phyloP scores from a whole-genome alignment of 2,113 vertebrate genomes.

The Columbina picui region DNA sequence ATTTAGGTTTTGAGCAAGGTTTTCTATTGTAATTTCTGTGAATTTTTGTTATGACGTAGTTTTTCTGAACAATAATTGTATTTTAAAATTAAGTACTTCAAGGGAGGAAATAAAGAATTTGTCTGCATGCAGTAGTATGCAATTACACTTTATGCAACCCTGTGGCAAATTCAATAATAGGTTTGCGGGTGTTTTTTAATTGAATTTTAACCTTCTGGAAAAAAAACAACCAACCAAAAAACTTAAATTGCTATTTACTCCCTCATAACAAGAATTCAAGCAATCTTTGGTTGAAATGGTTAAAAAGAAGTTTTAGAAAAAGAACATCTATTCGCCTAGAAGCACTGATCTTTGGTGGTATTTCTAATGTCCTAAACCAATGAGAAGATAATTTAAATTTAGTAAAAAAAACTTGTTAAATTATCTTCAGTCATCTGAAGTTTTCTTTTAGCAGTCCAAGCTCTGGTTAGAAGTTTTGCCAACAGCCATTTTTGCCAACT shows the following conservation, averaged over 20 bases:
- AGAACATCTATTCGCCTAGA: not conserved
- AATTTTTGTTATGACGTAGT: not conserved
- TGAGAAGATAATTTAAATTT: not conserved
- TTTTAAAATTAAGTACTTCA: not conserved
- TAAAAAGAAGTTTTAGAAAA: not conserved
- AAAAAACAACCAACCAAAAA: not conserved
- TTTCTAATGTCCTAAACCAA: not conserved
- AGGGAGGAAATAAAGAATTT: not conserved
- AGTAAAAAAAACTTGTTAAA: not conserved
- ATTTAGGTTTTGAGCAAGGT: not conserved
- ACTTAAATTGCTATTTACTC: not conserved
- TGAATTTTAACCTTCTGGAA: not conserved
- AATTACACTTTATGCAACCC: not conserved
- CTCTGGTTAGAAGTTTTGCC: not conserved
- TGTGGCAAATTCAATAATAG: not conserved
- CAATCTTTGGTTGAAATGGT: not conserved
- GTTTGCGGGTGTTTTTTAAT: not conserved
- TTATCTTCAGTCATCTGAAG: not conserved
- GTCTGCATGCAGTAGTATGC: not conserved
- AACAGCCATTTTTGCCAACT: not conserved
- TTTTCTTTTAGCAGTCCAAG: not conserved
- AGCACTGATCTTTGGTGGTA: not conserved
- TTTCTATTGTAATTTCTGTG: not conserved
- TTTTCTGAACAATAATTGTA: not conserved
- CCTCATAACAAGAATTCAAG: not conserved